Evolutionary conservation across 2,113 vertebrate species (phyloP).

Genomic region (Sitta europaea): DNA sequence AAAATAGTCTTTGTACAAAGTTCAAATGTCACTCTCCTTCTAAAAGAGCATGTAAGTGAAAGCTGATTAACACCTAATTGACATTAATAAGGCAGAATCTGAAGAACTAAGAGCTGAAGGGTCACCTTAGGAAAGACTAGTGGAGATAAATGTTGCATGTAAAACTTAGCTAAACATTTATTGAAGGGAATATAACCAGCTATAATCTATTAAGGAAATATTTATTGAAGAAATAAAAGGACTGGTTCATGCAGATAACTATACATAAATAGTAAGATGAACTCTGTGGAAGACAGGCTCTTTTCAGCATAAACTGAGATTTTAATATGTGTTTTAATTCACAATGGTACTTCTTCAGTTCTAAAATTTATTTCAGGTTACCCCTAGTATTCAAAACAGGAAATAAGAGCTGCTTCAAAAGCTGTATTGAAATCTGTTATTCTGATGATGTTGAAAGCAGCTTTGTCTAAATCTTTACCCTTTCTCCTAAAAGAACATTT

Average conservation of each 20-base stretch:
- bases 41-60: background rate
- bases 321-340: background rate
- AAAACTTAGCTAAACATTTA: constrained; percentile 21
- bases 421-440: background rate
- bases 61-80: background rate
- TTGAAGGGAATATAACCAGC: background rate
- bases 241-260: background rate
- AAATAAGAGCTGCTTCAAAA: background rate
- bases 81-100: background rate
- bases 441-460: background rate
- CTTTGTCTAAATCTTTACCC: background rate
- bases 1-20: background rate
- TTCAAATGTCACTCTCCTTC: background rate
- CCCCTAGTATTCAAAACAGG: background rate
- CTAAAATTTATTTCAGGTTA: background rate
- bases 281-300: background rate
- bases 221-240: constrained; percentile 11
- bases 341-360: background rate
- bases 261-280: background rate
- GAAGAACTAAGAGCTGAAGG: background rate
- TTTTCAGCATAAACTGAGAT: background rate
- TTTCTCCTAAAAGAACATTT: background rate
- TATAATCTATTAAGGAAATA: background rate
- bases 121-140: background rate
- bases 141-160: background rate